These are phyloP conservation scores for Myotis planiceps DNA, from an alignment of 2,797 vertebrate genomes.

Conservation along the genomic window DNA sequence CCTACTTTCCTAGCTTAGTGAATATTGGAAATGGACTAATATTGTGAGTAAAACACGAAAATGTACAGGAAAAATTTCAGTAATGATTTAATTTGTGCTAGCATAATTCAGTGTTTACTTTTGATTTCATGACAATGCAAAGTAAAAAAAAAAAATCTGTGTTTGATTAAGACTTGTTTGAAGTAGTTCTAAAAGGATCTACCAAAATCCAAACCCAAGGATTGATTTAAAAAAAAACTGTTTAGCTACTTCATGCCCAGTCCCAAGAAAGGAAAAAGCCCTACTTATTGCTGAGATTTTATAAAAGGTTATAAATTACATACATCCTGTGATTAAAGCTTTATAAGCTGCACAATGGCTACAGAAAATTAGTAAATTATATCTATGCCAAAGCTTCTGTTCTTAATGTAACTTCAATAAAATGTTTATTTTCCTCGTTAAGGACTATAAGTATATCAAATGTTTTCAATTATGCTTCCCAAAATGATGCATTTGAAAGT, in stretches of 20 bases:
- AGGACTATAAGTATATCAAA: slow-evolving; percentile 1
- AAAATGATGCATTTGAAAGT: slow-evolving; percentile 27
- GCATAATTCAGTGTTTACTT: neutral
- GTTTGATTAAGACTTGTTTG: neutral
- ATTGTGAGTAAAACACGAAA: slow-evolving; percentile 12
- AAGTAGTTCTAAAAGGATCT: slow-evolving; percentile 12
- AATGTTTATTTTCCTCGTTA: slow-evolving; percentile 39
- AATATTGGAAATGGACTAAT: neutral
- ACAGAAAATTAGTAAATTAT: slow-evolving; percentile 34
- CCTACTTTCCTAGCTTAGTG: neutral
- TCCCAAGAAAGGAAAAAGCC: neutral
- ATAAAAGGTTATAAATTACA: slow-evolving; percentile 37
- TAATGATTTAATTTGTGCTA: neutral
- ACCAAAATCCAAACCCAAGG: neutral
- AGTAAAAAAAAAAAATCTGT: neutral
- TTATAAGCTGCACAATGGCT: neutral
- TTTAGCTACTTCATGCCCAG: neutral
- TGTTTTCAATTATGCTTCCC: neutral
- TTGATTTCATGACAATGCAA: neutral
- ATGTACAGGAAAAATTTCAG: neutral
- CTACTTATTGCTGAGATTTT: neutral
- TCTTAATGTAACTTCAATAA: slow-evolving; percentile 41
- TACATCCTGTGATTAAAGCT: neutral
- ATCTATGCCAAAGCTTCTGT: neutral
- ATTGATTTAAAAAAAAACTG: neutral